These are phyloP conservation scores for Riparia riparia DNA, from an alignment of 2,113 vertebrate genomes.

Conservation along the genomic window DNA sequence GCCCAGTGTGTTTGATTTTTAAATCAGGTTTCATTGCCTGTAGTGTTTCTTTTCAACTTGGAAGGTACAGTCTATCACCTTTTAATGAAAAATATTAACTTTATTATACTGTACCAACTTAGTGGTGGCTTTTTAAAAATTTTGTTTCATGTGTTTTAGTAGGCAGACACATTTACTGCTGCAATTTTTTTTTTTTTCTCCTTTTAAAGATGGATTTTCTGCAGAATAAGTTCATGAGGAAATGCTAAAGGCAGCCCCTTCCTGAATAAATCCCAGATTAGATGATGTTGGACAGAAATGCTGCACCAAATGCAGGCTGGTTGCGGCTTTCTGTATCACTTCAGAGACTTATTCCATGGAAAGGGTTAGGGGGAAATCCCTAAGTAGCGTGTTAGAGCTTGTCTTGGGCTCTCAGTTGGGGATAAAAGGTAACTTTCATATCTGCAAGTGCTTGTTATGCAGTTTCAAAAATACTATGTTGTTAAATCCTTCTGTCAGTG, in stretches of 20 bases:
- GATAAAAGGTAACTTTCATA: not conserved
- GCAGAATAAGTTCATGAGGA: not conserved
- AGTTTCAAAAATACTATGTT: not conserved
- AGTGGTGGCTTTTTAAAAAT: not conserved
- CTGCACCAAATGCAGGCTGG: not conserved
- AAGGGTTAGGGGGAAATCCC: not conserved
- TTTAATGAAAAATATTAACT: not conserved
- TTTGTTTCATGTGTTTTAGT: not conserved
- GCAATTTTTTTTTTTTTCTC: not conserved
- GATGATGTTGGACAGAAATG: not conserved
- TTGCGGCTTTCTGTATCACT: not conserved
- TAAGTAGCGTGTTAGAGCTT: not conserved
- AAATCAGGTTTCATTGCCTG: not conserved
- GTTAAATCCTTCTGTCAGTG: not conserved
- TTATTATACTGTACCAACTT: not conserved
- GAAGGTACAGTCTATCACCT: not conserved
- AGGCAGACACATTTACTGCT: not conserved
- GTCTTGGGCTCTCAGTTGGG: not conserved
- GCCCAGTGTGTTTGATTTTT: not conserved
- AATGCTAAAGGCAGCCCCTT: not conserved
- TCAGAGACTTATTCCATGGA: not conserved
- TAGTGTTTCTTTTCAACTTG: not conserved
- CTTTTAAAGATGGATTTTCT: not conserved
- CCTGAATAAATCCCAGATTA: not conserved
- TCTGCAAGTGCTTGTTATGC: not conserved